Evolutionary conservation across 2,888 invertebrate species (phyloP), one percentile per base, ranked within the genome.

Genomic region (Xestia rhomboidea): DNA sequence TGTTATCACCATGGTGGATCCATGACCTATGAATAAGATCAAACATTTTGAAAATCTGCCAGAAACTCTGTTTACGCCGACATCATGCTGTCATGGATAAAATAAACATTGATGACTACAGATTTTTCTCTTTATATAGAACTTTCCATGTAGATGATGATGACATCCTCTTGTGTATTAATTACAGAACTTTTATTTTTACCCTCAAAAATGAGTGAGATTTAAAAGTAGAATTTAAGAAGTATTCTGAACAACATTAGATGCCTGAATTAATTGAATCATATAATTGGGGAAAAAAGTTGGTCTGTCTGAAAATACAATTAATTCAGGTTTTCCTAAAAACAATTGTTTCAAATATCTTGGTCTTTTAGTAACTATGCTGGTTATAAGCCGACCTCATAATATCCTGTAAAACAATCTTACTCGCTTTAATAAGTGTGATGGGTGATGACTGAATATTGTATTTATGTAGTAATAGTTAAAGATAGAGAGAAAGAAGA

Each of bases 41-140:
- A 68, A 77, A 49, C 63, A 77, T 84, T 77, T 88, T 84, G 87
- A 84, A 69, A 69, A 64, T 57, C 27, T 86, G 81, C 87, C 79
- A 88, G 74, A 24, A 81, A 72, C 41, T 38, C n/a, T 34, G 66
- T 62, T 62, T 41, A 66, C 63, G 57, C 30, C 0, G n/a, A 68
- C 11, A 63, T 54, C n/a, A 64, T 67, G 30, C 30, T 78, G 68
- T 75, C 76, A 78, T 78, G 57, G 27, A 62, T 54, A 72, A 71
- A 73, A 70, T 49, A 60, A 64, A 71, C 2, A 3, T 69, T 70
- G 66, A 75, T 73, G 64, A 62, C 41, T n/a, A 68, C 38, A 24
- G 72, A 10, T 49, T 54, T 24, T 71, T 60, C 13, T 41, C 34
- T 54, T 30, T 27, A 15, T 30, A 57, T 30, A 27, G 21, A 73